Percentiles rank a stretch among this genome's conserved stretches.
Evolutionary conservation across 2,888 invertebrate species (phyloP).

Genomic region (Philopedon plagiatum): DNA sequence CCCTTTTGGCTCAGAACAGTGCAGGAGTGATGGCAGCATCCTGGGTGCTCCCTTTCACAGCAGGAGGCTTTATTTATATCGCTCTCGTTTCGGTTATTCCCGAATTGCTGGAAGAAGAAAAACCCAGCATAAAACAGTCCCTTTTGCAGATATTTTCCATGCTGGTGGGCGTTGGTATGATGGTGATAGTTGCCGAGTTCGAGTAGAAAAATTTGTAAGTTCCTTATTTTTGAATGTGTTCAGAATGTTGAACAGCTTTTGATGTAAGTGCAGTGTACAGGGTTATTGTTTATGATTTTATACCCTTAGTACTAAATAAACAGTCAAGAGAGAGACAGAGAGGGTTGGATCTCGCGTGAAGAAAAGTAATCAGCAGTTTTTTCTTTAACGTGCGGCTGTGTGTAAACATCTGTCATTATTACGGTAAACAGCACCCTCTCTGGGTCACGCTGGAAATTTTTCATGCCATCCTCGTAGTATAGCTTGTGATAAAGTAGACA

Average conservation of each 20-base stretch:
- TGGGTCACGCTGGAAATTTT: no score
- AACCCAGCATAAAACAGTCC: constrained; percentile 85
- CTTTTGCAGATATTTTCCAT: constrained; percentile 92
- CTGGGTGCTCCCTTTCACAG: constrained; percentile 97
- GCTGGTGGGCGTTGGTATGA: constrained; percentile 92
- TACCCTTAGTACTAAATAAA: no score
- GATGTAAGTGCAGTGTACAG: no score
- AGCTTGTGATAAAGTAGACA: no score
- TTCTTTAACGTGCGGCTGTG: no score
- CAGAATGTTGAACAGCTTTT: neutral
- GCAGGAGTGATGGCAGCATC: constrained; percentile 80
- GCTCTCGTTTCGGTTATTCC: constrained; percentile 99
- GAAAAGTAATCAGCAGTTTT: no score
- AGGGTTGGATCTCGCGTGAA: no score
- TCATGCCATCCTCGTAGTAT: no score
- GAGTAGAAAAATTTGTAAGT: constrained; percentile 69
- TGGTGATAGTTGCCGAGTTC: constrained; percentile 92
- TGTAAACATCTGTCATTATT: no score
- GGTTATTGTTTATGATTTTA: no score
- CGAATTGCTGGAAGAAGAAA: constrained; percentile 91
- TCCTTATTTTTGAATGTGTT: constrained; percentile 6
- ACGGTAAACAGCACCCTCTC: no score
- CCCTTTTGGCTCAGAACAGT: constrained; percentile 85
- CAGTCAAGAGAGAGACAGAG: no score
- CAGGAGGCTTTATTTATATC: constrained; percentile 99